Percentiles rank a stretch among this genome's conserved stretches.
Evolutionary conservation across 2,113 vertebrate genomes (phyloP).

Genomic region (Excalfactoria chinensis): DNA sequence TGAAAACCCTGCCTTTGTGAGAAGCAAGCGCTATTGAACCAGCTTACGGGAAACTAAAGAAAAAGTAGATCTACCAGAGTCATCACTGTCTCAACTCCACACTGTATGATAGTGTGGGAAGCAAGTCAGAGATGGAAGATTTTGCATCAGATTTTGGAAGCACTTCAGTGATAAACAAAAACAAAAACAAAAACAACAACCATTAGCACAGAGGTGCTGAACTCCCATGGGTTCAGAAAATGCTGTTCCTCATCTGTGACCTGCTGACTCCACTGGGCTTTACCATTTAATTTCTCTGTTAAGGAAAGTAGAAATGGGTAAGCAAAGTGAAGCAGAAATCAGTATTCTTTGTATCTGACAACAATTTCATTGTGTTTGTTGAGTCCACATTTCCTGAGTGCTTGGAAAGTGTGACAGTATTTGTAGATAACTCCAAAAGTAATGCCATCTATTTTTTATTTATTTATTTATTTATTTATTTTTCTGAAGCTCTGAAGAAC

Average conservation of each 20-base stretch:
- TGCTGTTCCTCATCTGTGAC: conserved; percentile 18
- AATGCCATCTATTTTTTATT: too few species aligned
- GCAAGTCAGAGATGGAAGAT: not conserved
- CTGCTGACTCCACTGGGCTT: not conserved
- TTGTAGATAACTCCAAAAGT: not conserved
- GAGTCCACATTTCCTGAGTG: conserved; percentile 25
- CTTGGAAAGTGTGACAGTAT: conserved; percentile 34
- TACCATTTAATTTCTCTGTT: not conserved
- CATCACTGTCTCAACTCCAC: fast-evolving
- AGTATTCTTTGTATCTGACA: conserved; percentile 42
- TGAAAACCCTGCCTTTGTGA: not conserved
- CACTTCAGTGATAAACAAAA: not conserved
- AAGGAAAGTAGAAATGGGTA: not conserved
- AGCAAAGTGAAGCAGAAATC: conserved; percentile 12
- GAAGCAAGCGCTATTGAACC: not conserved
- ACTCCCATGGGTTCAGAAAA: not conserved
- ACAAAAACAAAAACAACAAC: too few species aligned
- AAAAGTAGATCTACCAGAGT: not conserved
- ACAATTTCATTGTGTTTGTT: conserved; percentile 11
- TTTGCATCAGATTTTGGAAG: conserved; percentile 1
- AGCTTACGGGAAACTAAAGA: not conserved
- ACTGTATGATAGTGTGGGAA: fast-evolving
- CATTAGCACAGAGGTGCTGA: not conserved
- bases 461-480: too few species aligned
- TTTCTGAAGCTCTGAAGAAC: too few species aligned